Percentiles rank a stretch among this genome's conserved stretches.
These are phyloP conservation scores for Ciconia maguari DNA, from an alignment of 2,113 vertebrate genomes.

Conservation along the genomic window DNA sequence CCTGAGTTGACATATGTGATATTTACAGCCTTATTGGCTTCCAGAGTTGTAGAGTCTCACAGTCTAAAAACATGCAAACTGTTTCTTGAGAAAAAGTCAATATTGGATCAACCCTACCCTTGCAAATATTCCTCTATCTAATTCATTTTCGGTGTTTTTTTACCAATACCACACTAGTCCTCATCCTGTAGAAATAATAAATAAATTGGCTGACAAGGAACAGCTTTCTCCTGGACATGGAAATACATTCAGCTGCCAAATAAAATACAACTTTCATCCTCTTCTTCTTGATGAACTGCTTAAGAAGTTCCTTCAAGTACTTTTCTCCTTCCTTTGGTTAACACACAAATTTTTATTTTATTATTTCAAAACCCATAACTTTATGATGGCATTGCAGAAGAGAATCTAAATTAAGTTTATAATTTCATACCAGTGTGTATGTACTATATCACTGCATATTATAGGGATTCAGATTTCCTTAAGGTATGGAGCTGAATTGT, in stretches of 20 bases:
- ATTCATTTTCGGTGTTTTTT: background rate
- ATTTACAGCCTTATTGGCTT: background rate
- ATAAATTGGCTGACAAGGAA: background rate
- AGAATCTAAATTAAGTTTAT: background rate
- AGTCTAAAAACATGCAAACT: background rate
- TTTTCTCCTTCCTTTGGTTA: constrained; percentile 29
- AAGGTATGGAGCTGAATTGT: background rate
- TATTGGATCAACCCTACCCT: background rate
- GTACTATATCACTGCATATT: background rate
- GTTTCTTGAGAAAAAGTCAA: background rate
- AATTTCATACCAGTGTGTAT: background rate
- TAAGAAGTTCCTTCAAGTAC: constrained; percentile 23
- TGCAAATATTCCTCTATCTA: constrained; percentile 4
- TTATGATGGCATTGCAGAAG: background rate
- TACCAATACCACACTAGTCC: background rate
- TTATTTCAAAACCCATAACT: background rate
- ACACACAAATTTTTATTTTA: constrained; percentile 7
- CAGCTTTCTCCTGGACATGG: constrained; percentile 11
- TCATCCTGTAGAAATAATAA: background rate
- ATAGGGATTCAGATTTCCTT: background rate
- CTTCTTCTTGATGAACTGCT: constrained; percentile 1
- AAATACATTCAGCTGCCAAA: constrained; percentile 28
- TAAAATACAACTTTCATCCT: constrained; percentile 10
- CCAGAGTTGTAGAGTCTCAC: background rate
- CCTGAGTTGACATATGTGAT: background rate